Base-by-base conservation (phyloP, 2,113 vertebrate genomes). In the Poeciliopsis prolifica region DNA sequence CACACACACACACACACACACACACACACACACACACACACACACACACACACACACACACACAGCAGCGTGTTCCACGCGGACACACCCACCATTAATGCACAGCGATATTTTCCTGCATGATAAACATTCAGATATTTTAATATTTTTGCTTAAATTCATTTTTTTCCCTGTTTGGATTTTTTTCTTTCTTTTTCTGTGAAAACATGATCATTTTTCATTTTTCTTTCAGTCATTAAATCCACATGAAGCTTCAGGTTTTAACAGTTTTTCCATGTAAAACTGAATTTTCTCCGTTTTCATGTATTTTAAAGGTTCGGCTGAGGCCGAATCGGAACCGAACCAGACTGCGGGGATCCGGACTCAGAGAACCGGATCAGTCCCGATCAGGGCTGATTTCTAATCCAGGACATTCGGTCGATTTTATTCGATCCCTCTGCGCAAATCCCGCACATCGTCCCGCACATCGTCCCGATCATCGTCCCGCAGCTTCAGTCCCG, bases 11-110 rank as follows among this genome's bases (percentile, higher is more conserved):
- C 60, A 26, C 77, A 22, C 63, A 40, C 80, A 44, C 74, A 17
- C 74, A 44, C 80, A 60, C 77, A 31, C 80, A 42, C 60, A 26
- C 77, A 22, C 63, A 40, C 80, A 44, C 74, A 17, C 74, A 44
- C 80, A 60, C 77, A 31, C 80, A 42, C 75, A 31, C 75, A 15
- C 75, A 13, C 61, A 10, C 75, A 64, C 80, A 70, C 70, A 29
- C 72, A 28, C 80, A 81, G 77, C 80, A 81, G 80, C 85, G 68
- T 85, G 81, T 72, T 74, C 75, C 66, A 24, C 51, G 58, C 79
- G 33, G 89, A 90, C 89, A 90, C 89, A 79, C 89, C 89, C 89
- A 87, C 87, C 74, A 68, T 70, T 6, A 4, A 54, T 65, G 42
- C 75, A 68, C 74, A 75, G 72, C 61, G 29, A 33, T 72, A 80